Percentiles rank a stretch among this genome's conserved stretches.
phyloP scores from a whole-genome alignment of 2,113 vertebrate genomes.

The Aviceda subcristata region DNA sequence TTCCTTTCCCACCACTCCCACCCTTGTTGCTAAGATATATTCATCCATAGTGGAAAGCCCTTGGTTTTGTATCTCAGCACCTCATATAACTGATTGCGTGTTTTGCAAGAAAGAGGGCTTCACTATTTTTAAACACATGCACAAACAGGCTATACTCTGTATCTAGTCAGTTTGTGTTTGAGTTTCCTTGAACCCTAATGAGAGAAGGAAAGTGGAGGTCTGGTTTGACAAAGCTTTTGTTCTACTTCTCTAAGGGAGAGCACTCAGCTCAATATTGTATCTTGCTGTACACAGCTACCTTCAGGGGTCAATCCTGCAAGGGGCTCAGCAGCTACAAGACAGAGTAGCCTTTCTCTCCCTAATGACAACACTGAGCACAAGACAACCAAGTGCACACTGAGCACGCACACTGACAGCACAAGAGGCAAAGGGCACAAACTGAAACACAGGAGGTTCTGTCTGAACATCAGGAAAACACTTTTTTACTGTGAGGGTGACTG shows the following conservation, averaged over 20 bases:
- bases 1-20: slow-evolving; percentile 69
- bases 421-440: background rate
- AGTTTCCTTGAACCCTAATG: background rate
- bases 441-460: background rate
- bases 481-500: background rate
- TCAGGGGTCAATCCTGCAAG: background rate
- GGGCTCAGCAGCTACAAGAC: background rate
- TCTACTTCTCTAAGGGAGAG: background rate
- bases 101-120: background rate
- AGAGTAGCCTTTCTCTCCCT: background rate
- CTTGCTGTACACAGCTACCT: background rate
- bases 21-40: slow-evolving; percentile 64
- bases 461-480: background rate
- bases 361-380: background rate
- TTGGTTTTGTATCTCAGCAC: background rate
- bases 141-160: background rate
- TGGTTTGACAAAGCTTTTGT: background rate
- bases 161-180: background rate
- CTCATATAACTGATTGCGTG: background rate
- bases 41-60: background rate
- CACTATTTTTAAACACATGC: background rate
- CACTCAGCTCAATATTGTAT: background rate
- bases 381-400: background rate
- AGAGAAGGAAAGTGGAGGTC: background rate
- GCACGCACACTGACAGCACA: background rate